Evolutionary conservation across 2,888 invertebrate species (phyloP).

Genomic region (Scaptodrosophila latifasciaeformis): DNA sequence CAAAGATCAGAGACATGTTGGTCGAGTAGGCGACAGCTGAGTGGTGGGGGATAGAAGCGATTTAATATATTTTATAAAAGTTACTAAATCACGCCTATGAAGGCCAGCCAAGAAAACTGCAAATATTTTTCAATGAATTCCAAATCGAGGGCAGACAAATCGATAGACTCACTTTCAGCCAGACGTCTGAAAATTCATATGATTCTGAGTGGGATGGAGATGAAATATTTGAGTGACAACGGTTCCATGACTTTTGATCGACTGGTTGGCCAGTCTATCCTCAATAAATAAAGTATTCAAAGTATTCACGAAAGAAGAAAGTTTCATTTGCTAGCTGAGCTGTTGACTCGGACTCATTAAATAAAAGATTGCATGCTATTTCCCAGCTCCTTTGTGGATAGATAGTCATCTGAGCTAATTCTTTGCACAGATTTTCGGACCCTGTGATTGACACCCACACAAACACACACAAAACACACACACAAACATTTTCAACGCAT

Average conservation of each 20-base stretch:
- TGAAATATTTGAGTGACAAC: constrained; percentile 1
- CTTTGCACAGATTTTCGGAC: constrained; percentile 31
- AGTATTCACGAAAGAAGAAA: no score
- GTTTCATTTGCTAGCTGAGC: constrained; percentile 62
- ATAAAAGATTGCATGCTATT: constrained; percentile 66
- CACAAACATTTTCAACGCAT: no score
- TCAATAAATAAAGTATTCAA: no score
- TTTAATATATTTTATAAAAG: constrained; percentile 66
- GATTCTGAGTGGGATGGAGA: neutral
- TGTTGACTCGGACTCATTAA: constrained; percentile 64
- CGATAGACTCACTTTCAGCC: no score
- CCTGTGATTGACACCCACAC: constrained; percentile 8
- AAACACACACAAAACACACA: no score
- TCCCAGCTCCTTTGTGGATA: constrained; percentile 52
- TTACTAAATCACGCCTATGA: constrained; percentile 67
- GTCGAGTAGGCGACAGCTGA: constrained; percentile 14
- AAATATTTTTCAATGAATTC: constrained; percentile 60
- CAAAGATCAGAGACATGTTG: constrained; percentile 51
- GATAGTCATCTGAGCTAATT: constrained; percentile 10
- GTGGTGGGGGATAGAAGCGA: constrained; percentile 1
- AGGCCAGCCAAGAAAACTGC: constrained; percentile 44
- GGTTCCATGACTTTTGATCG: constrained; percentile 34
- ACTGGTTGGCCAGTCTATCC: constrained; percentile 17
- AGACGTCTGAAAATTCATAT: neutral
- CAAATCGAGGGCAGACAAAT: no score